Evolutionary conservation across 2,113 vertebrate species (phyloP).

Genomic region (Hystrix brachyura): DNA sequence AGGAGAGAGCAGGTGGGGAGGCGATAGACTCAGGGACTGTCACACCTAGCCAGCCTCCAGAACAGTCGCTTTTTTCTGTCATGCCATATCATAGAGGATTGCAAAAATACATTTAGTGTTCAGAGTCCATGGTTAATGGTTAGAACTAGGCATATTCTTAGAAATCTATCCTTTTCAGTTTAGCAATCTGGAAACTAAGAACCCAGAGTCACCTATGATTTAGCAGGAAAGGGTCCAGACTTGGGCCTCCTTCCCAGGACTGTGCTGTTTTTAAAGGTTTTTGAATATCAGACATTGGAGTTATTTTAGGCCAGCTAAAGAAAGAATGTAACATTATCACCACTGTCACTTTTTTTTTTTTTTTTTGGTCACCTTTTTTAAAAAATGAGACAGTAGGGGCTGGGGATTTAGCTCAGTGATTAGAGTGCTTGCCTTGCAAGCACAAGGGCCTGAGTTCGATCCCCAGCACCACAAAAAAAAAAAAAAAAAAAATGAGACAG

Average conservation of each 20-base stretch:
- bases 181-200: slow-evolving; percentile 30
- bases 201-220: neutral
- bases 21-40: slow-evolving; percentile 31
- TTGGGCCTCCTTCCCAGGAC: neutral
- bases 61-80: slow-evolving; percentile 4
- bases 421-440: too few species aligned
- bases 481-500: too few species aligned
- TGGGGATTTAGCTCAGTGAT: too few species aligned
- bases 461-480: too few species aligned
- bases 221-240: neutral
- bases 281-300: neutral
- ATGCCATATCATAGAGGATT: neutral
- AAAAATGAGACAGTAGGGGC: too few species aligned
- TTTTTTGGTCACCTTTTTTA: neutral
- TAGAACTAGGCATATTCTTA: neutral
- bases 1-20: slow-evolving; percentile 39
- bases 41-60: slow-evolving; percentile 40
- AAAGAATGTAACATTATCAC: neutral
- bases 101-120: slow-evolving; percentile 5
- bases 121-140: neutral
- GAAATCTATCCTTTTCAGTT: slow-evolving; percentile 32
- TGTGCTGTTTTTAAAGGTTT: slow-evolving; percentile 15
- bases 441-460: too few species aligned
- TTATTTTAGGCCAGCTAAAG: slow-evolving; percentile 34
- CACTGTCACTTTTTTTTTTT: neutral